These are phyloP conservation scores for Coelopa pilipes DNA, from an alignment of 2,888 invertebrate genomes.

Conservation along the genomic window DNA sequence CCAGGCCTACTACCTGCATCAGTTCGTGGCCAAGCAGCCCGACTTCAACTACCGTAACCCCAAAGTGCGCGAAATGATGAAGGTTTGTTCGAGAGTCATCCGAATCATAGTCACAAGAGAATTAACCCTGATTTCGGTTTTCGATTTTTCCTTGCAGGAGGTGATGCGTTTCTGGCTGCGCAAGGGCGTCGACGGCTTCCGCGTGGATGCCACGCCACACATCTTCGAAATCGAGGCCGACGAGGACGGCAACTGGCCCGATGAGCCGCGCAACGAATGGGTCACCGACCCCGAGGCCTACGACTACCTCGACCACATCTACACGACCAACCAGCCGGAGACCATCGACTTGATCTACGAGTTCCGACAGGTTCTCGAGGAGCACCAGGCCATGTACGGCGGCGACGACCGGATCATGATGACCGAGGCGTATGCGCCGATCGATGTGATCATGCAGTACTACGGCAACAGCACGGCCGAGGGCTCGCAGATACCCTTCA, in stretches of 20 bases:
- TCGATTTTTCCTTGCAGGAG: constrained; percentile 58
- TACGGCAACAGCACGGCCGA: constrained; percentile 68
- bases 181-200: constrained; percentile 83
- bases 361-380: constrained; percentile 70
- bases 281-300: constrained; percentile 69
- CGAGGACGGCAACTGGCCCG: constrained; percentile 58
- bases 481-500: constrained; percentile 75
- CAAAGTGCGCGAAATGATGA: constrained; percentile 68
- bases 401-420: constrained; percentile 69
- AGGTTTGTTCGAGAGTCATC: constrained; percentile 60
- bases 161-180: constrained; percentile 81
- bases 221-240: constrained; percentile 56
- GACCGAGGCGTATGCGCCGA: constrained; percentile 72
- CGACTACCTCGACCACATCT: constrained; percentile 70
- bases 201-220: constrained; percentile 74
- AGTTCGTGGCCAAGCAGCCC: constrained; percentile 72
- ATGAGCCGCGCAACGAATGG: constrained; percentile 70
- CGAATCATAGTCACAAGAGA: background rate
- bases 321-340: constrained; percentile 72
- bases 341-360: constrained; percentile 71
- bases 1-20: constrained; percentile 74
- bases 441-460: constrained; percentile 71
- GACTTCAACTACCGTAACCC: constrained; percentile 74
- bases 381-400: constrained; percentile 60
- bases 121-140: background rate